These are phyloP conservation scores for Hippocampus abdominalis DNA, from an alignment of 2,113 vertebrate species.

Conservation along the genomic window DNA sequence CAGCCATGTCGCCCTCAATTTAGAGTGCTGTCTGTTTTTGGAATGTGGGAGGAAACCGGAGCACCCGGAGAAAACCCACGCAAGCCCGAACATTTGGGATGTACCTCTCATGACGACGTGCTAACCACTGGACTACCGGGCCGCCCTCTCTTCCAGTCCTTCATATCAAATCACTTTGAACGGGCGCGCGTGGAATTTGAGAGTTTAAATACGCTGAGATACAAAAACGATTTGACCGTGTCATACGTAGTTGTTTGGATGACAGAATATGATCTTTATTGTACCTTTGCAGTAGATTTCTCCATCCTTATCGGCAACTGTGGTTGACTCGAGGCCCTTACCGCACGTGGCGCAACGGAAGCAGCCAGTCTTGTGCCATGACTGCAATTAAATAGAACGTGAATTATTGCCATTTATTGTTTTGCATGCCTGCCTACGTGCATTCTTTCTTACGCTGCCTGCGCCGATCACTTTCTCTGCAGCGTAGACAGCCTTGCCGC, in stretches of 20 bases:
- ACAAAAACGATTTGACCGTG: too few relatives aligned
- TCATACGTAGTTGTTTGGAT: not conserved
- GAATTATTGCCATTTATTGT: not conserved
- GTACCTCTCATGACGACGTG: too few relatives aligned
- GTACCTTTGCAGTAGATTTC: conserved; percentile 96
- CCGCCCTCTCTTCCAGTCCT: too few relatives aligned
- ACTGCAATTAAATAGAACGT: conserved; percentile 57
- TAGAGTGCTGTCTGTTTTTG: too few relatives aligned
- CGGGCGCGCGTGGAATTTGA: not conserved
- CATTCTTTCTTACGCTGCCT: conserved; percentile 78
- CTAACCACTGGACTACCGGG: too few relatives aligned
- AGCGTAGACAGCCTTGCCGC: conserved; percentile 85
- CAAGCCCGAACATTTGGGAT: too few relatives aligned
- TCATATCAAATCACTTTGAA: too few relatives aligned
- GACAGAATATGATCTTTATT: not conserved
- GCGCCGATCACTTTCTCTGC: conserved; percentile 92
- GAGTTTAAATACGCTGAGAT: not conserved
- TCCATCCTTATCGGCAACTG: conserved; percentile 88
- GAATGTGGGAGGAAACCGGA: too few relatives aligned
- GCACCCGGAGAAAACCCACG: too few relatives aligned
- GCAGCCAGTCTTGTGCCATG: conserved; percentile 88
- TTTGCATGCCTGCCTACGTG: not conserved
- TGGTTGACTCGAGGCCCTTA: conserved; percentile 92
- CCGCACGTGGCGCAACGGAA: conserved; percentile 90
- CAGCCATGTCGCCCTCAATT: too few relatives aligned